phyloP scores from a whole-genome alignment of 2,113 vertebrate species.

The Globicephala melas region DNA sequence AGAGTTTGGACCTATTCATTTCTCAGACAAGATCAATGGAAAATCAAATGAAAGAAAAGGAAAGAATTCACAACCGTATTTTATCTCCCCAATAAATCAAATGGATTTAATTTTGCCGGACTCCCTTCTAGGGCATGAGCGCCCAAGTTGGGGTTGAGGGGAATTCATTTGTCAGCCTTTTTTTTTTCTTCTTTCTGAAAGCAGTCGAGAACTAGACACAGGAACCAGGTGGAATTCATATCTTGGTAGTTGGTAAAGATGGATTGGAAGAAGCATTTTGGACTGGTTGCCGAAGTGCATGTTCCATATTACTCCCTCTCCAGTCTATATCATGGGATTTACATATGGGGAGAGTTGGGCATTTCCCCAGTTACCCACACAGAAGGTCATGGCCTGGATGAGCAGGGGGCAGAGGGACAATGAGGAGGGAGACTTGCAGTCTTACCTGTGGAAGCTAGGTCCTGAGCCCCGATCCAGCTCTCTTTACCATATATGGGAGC shows the following conservation, averaged over 20 bases:
- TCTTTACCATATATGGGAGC: not conserved
- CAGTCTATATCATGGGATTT: not conserved
- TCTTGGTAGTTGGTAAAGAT: not conserved
- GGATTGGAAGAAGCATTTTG: not conserved
- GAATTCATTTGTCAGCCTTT: not conserved
- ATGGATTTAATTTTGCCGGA: slow-evolving; percentile 10
- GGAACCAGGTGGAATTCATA: not conserved
- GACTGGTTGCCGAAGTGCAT: not conserved
- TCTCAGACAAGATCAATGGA: slow-evolving; percentile 30
- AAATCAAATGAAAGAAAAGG: slow-evolving; percentile 4
- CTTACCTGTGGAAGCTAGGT: not conserved
- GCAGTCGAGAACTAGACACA: not conserved
- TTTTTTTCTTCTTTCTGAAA: not conserved
- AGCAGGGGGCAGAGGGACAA: not conserved
- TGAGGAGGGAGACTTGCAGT: not conserved
- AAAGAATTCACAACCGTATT: not conserved
- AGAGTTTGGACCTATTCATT: not conserved
- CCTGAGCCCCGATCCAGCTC: not conserved
- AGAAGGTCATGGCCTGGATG: not conserved
- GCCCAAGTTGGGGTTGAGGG: not conserved
- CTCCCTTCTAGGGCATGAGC: not conserved
- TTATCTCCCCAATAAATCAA: not conserved
- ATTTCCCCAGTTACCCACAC: not conserved
- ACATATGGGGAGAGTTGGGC: not conserved
- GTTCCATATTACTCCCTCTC: not conserved